phyloP scores from a whole-genome alignment of 2,113 vertebrate genomes.

The Eulacestoma nigropectus region DNA sequence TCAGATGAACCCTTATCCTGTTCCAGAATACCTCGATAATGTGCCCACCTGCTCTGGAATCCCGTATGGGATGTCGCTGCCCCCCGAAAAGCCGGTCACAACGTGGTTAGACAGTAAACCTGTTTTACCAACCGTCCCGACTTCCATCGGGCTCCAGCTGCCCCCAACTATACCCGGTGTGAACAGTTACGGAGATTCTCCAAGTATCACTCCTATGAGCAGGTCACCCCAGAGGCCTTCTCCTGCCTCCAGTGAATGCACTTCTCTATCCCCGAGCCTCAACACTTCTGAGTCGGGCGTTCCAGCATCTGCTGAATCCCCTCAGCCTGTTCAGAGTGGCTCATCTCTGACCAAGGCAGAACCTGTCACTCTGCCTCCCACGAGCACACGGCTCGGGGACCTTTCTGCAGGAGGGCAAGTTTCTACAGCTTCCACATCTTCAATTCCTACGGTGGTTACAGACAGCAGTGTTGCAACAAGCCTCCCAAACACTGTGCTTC shows the following conservation, averaged over 20 bases:
- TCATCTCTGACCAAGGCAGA: constrained; percentile 82
- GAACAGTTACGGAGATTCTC: constrained; percentile 84
- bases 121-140: constrained; percentile 84
- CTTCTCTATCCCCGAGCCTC: constrained; percentile 91
- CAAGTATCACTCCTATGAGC: constrained; percentile 87
- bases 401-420: constrained; percentile 75
- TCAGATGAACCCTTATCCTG: constrained; percentile 99
- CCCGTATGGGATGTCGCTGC: constrained; percentile 96
- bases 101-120: constrained; percentile 98
- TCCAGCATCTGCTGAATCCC: constrained; percentile 78
- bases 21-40: constrained; percentile 98
- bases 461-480: constrained; percentile 75
- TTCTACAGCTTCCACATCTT: constrained; percentile 71
- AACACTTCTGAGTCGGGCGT: constrained; percentile 76
- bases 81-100: constrained; percentile 94
- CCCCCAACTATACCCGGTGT: constrained; percentile 84
- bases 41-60: constrained; percentile 98
- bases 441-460: constrained; percentile 50
- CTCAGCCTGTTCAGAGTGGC: constrained; percentile 73
- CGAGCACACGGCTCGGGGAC: constrained; percentile 75
- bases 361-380: constrained; percentile 77
- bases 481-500: constrained; percentile 82
- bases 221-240: constrained; percentile 94
- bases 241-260: constrained; percentile 92
- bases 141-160: constrained; percentile 88